Evolutionary conservation across 2,113 vertebrate genomes (phyloP), one percentile per base, ranked within the genome.

Genomic region (Clarias macrocephalus): DNA sequence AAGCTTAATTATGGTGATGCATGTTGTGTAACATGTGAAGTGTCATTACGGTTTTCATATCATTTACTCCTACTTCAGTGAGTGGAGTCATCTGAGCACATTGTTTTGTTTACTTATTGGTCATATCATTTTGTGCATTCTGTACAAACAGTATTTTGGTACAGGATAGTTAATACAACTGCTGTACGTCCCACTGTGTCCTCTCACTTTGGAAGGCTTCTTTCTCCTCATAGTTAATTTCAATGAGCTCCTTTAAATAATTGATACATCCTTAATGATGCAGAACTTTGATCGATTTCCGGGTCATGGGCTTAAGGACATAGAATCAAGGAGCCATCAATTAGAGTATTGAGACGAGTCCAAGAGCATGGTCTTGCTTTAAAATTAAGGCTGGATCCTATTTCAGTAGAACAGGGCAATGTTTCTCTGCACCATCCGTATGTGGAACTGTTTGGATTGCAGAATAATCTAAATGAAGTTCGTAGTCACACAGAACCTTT

Each of bases 221-320:
- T 76, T 76, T 54, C 73, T 54, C 42, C 23, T 76, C 12, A 76
- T 76, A 5, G 21, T 76, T n/a, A 23, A 76, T 76, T 76, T 76
- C 73, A 76, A 52, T 54, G 2, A 54, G 12, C 42, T 76, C 5
- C 7, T 54, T 76, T 76, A 54, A 76, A 76, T 76, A 76, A 76
- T 54, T 76, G 73, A 76, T 76, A 16, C 42, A 52, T 52, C 42
- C 73, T 52, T 76, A 52, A 76, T 52, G 48, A 76, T 54, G 2
- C 21, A 52, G 73, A 48, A 76, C 73, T 76, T 54, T 25, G 73
- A 76, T 76, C 42, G 73, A 76, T 76, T 52, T n/a, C 42, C 42
- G n/a, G 73, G 73, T 76, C 73, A 16, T 76, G 23, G 73, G 42
- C 73, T 76, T 30, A 76, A 76, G 73, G 42, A 76, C 73, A 48